Base-by-base conservation (phyloP, 1,140 invertebrate genomes). In the Trachymyrmex septentrionalis region DNA sequence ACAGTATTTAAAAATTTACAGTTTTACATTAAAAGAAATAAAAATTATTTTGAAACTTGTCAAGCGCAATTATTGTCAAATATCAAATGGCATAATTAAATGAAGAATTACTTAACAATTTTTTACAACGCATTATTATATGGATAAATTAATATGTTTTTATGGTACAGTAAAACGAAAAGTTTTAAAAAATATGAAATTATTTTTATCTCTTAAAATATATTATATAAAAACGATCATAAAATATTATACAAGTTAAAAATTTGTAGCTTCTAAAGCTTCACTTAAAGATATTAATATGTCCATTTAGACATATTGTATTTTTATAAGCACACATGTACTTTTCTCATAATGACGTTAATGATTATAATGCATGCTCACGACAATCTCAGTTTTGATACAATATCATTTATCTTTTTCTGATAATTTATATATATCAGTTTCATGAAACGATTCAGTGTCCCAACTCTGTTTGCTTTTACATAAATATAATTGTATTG, bases 401-500 rank as follows among this genome's bases (percentile, higher is more conserved):
- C 12, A 80, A 81, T 48, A 57, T 30, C 48, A 19, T 64, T 50
- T 16, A 48, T 6, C 38, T 44, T 44, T 44, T 44, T 3, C 38
- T 44, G 10, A 19, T 21, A 50, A 50, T 50, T 38, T 50, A 24
- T 24, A 44, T 38, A 0, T 67, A 5, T 57, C 50, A 16, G 5
- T 81, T 57, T 12, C 10, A 59, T 38, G 53, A 69, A 71, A 48
- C 9, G 5, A 69, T 38, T 69, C 30, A 1, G 16, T 71, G n/a
- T 24, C n/a, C 53, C 53, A 5, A 59, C 34, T 57, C 21, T 66
- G 30, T 38, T 16, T 10, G 14, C 24, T 55, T 38, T 81, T 38
- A 44, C 10, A 19, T 44, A 71, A 71, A 57, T 81, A 57, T 81
- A n/a, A n/a, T 75, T 73, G 61, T 75, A 84, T 57, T 24, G 53